Evolutionary conservation across 2,888 invertebrate species (phyloP).

Genomic region (Pollenia amentaria): DNA sequence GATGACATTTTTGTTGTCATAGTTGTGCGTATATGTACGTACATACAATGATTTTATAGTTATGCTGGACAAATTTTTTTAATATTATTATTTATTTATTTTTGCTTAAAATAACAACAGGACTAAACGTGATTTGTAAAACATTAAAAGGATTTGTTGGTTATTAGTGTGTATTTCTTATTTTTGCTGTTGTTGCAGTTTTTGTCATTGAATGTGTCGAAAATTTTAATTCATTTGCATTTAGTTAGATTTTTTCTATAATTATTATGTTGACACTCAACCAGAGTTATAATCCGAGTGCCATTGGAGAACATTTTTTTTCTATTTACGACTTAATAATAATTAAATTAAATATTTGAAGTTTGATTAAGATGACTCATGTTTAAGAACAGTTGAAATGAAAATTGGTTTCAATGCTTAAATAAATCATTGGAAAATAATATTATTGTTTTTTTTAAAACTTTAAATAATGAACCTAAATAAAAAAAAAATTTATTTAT

Average conservation of each 20-base stretch:
- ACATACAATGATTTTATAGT: conserved; percentile 27
- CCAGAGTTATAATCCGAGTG: too few relatives aligned
- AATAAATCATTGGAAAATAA: too few relatives aligned
- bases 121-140: conserved; percentile 67
- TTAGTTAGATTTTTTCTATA: neutral
- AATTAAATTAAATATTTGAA: too few relatives aligned
- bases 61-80: conserved; percentile 30
- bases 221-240: conserved; percentile 44
- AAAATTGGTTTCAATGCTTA: too few relatives aligned
- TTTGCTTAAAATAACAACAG: conserved; percentile 35
- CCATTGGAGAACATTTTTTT: too few relatives aligned
- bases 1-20: conserved; percentile 34
- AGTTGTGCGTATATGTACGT: neutral
- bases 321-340: too few relatives aligned
- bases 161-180: conserved; percentile 16
- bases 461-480: too few relatives aligned
- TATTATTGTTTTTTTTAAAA: too few relatives aligned
- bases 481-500: too few relatives aligned
- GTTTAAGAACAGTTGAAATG: too few relatives aligned
- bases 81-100: conserved; percentile 43
- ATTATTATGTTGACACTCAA: neutral
- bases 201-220: neutral
- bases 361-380: too few relatives aligned
- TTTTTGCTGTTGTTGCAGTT: neutral
- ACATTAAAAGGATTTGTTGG: conserved; percentile 51